A percentile compares a stretch with the other conserved stretches of the same genome.
These are phyloP conservation scores for Hemistola chrysoprasaria DNA, from an alignment of 2,888 invertebrate species.

Conservation along the genomic window DNA sequence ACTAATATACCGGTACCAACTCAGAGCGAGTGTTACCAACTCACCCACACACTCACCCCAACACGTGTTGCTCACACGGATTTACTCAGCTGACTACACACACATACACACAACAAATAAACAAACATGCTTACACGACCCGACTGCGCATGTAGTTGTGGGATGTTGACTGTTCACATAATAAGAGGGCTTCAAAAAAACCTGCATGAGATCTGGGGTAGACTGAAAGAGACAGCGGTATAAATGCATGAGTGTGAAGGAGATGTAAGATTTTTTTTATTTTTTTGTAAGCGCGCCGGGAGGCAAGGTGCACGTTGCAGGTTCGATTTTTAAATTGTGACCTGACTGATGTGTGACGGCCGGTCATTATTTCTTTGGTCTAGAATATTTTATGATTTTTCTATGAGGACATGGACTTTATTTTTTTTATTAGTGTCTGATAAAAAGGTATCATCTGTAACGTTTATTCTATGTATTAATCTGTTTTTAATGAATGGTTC, in stretches of 20 bases:
- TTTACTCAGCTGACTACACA: slow-evolving; percentile 70
- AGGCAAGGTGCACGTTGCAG: slow-evolving; percentile 69
- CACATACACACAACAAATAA: slow-evolving; percentile 51
- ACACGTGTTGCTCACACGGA: slow-evolving; percentile 49
- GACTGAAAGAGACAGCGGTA: slow-evolving; percentile 43
- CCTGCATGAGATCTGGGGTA: slow-evolving; percentile 59
- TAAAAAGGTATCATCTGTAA: background rate
- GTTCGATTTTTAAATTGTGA: slow-evolving; percentile 73
- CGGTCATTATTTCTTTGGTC: slow-evolving; percentile 24
- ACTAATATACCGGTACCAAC: no score
- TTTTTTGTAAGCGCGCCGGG: slow-evolving; percentile 71
- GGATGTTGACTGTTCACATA: slow-evolving; percentile 65
- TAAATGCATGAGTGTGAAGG: slow-evolving; percentile 34
- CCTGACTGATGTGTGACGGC: slow-evolving; percentile 64
- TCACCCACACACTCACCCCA: slow-evolving; percentile 36
- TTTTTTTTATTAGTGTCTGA: slow-evolving; percentile 3
- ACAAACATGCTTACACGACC: slow-evolving; percentile 50
- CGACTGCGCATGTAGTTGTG: slow-evolving; percentile 43
- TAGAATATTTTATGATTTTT: slow-evolving; percentile 8
- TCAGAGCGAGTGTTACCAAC: no score
- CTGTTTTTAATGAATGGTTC: no score
- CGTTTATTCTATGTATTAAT: no score
- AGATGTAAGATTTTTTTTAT: slow-evolving; percentile 53
- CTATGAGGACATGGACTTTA: no score
- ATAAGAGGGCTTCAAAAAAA: slow-evolving; percentile 74